Conservation (phyloP, 2,888 invertebrate genomes). For the Spodoptera exigua region DNA sequence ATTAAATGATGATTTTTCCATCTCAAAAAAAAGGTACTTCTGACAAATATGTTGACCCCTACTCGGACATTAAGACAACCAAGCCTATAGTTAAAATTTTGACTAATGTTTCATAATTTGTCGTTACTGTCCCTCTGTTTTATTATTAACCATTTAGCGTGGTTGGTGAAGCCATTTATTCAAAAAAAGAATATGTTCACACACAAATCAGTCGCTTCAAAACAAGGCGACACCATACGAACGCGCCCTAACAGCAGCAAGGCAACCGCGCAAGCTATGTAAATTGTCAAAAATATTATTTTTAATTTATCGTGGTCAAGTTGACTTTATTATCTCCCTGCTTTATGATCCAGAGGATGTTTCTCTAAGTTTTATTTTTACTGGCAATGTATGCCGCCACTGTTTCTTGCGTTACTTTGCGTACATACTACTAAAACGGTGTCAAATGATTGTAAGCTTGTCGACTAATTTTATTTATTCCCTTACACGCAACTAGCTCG, state of each 20-base stretch:
- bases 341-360: constrained; percentile 50
- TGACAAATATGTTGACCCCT: no score
- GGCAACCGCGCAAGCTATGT: constrained; percentile 63
- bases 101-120: no score
- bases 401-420: constrained; percentile 2
- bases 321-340: constrained; percentile 43
- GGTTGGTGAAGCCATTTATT: no score
- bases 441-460: constrained; percentile 24
- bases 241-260: constrained; percentile 40
- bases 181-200: no score
- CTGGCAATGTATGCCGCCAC: constrained; percentile 27
- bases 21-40: no score
- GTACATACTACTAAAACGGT: constrained; percentile 12
- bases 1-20: no score
- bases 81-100: no score
- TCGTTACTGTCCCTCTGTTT: no score
- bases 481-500: constrained; percentile 8
- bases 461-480: not conserved
- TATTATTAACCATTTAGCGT: no score
- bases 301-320: constrained; percentile 68
- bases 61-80: no score
- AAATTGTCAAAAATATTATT: constrained; percentile 72
- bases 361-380: constrained; percentile 40
- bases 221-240: not conserved
- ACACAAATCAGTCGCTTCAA: not conserved